Base-by-base conservation (phyloP, 2,113 vertebrate species). In the Conger conger region DNA sequence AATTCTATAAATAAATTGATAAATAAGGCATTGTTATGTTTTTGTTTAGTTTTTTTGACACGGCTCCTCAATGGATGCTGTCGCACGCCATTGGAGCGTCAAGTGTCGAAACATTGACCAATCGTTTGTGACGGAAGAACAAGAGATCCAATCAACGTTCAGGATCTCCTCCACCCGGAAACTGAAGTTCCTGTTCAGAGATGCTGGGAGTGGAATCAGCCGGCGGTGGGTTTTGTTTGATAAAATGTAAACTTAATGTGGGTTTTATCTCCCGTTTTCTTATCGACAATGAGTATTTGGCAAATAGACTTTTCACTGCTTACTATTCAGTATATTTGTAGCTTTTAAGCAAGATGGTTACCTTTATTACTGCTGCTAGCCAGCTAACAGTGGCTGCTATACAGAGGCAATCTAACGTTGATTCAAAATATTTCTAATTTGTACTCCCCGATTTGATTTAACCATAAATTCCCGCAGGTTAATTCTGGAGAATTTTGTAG, bases 161-260 rank as follows among this genome's bases (percentile, higher is more conserved):
- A 82, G 73, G 42, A 38, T 23, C 40, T 35, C n/a, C 35, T 35
- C 33, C 33, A 86, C 81, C 85, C 81, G 85, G 85, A 86, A 86
- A 30, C 50, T 86, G 36, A 42, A 76, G 45, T 53, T 7, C 38
- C 30, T 36, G 45, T 76, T 79, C 54, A 50, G 89, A 84, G 89
- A 94, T 94, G 93, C 91, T 90, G n/a, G 86, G 91, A 82, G 78
- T 89, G 6, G 90, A 89, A 27, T 86, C 86, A 1, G 86, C 86
- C 30, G 38, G 53, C 30, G 92, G 93, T 94, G 63, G 53, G 92
- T 89, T 82, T 42, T 78, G 42, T 40, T 45, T 81, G 57, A 7
- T 81, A 20, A 79, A 80, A 84, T 30, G 36, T 60, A 40, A 40
- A 40, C 20, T 23, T 38, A 23, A 1, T 1, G 27, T 81, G 36